These are phyloP conservation scores for Catharus minimus DNA, from an alignment of 2,113 vertebrate genomes.

Conservation along the genomic window DNA sequence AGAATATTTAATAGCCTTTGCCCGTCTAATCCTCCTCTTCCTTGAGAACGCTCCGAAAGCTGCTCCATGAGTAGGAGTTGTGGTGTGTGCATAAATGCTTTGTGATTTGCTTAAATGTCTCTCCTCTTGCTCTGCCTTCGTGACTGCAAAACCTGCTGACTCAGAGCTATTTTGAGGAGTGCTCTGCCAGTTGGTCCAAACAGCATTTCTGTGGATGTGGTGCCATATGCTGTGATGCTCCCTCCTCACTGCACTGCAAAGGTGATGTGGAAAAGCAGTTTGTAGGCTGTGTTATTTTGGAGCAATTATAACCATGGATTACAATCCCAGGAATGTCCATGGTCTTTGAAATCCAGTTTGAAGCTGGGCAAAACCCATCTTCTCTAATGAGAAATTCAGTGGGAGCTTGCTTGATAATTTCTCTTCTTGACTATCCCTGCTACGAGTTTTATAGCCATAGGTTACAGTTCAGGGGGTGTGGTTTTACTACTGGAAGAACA, in stretches of 20 bases:
- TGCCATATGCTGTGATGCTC: neutral
- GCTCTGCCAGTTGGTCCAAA: neutral
- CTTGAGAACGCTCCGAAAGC: neutral
- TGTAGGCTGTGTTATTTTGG: neutral
- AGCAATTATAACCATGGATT: neutral
- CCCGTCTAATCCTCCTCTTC: conserved; percentile 27
- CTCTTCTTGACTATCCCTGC: neutral
- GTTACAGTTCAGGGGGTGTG: neutral
- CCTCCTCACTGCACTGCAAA: neutral
- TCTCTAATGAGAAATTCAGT: neutral
- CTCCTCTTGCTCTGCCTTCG: neutral
- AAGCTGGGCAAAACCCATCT: neutral
- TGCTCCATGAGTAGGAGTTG: neutral
- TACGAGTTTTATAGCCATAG: neutral
- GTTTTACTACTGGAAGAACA: conserved; percentile 4
- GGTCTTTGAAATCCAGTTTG: neutral
- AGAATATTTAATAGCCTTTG: conserved; percentile 52
- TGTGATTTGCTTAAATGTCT: neutral
- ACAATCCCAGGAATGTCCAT: neutral
- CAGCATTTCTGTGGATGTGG: neutral
- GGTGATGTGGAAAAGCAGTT: neutral
- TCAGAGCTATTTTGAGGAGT: neutral
- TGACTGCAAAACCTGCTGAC: neutral
- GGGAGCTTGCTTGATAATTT: conserved; percentile 4
- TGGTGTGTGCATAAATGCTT: neutral